Base-by-base conservation (phyloP, 1,140 invertebrate species). In the Nebria ingens region DNA sequence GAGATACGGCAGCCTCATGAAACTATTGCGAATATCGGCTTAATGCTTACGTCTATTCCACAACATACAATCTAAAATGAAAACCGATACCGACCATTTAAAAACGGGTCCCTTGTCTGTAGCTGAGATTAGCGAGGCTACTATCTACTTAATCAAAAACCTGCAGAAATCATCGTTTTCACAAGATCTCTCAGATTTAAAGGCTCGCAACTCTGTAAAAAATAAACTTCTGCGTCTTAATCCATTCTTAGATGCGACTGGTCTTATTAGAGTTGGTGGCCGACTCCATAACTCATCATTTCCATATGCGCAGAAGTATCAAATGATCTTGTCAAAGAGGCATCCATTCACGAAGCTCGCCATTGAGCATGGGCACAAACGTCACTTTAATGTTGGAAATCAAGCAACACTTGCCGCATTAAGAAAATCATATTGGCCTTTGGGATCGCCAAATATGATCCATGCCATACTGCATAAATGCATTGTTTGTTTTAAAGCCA, bases 261-360 rank as follows among this genome's bases (percentile, higher is more conserved):
- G 63, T n/a, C 25, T 74, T 1, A 11, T 73, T 2, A 59, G 67
- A 52, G 72, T 74, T 17, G 71, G 70, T 9, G 71, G 72, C 4
- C 25, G 71, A 20, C 54, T 73, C 13, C 22, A 54, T 19, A 58
- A 69, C 21, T 52, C 64, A 1, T 40, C 60, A 9, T 38, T 72
- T 11, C 42, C 62, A 1, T 56, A 64, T 53, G 56, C 62, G 11
- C 51, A 58, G 22, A 67, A 65, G 51, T 62, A 69, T 59, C 70
- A 69, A 63, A 29, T 29, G 13, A 29, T 29, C 4, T 29, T 29
- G 13, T 13, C 25, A 29, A 29, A 29, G 13, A 13, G 25, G 25
- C 25, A 29, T 13, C 4, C 13, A 29, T 29, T 29, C 13, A 6
- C 25, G 4, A 29, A 29, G 13, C 25, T 29, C 13, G 13, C 13